Percentiles rank a stretch among this genome's conserved stretches.
These are phyloP conservation scores for Brachyistius frenatus DNA, from an alignment of 2,113 vertebrate genomes.

Conservation along the genomic window DNA sequence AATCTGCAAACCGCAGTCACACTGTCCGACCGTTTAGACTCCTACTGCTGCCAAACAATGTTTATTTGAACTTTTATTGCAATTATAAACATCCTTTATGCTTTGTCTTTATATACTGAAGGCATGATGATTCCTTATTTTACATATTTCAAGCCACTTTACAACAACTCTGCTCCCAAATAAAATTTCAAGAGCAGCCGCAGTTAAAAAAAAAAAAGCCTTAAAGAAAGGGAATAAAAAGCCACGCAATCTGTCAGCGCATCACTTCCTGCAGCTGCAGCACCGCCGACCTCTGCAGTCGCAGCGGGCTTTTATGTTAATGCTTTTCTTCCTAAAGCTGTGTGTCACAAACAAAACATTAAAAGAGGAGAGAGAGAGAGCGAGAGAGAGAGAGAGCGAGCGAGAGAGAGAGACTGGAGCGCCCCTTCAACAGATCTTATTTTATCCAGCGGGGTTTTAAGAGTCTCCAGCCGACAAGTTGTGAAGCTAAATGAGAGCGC, in stretches of 20 bases:
- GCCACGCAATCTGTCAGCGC: constrained; percentile 9
- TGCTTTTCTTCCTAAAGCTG: constrained; percentile 33
- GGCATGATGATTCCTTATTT: too few relatives aligned
- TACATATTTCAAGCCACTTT: constrained; percentile 12
- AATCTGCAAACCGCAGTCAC: too few relatives aligned
- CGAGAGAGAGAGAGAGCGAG: background rate
- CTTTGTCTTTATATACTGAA: too few relatives aligned
- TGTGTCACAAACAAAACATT: constrained; percentile 65
- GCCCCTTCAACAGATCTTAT: constrained; percentile 47
- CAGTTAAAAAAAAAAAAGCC: constrained; percentile 9
- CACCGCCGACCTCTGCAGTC: constrained; percentile 43
- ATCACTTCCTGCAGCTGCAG: constrained; percentile 47
- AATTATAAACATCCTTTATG: background rate
- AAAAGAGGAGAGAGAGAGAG: constrained; percentile 13
- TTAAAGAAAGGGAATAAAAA: constrained; percentile 29
- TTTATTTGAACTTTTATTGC: background rate
- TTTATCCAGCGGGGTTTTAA: constrained; percentile 52
- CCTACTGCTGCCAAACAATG: background rate
- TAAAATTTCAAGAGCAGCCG: constrained; percentile 4
- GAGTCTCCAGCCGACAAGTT: constrained; percentile 53
- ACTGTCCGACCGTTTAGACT: background rate
- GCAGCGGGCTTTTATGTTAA: constrained; percentile 55
- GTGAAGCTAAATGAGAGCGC: constrained; percentile 43
- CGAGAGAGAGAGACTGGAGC: background rate
- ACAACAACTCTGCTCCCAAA: constrained; percentile 2